Evolutionary conservation across 1,140 invertebrate genomes (phyloP).

Genomic region (Drosophila sturtevanti): DNA sequence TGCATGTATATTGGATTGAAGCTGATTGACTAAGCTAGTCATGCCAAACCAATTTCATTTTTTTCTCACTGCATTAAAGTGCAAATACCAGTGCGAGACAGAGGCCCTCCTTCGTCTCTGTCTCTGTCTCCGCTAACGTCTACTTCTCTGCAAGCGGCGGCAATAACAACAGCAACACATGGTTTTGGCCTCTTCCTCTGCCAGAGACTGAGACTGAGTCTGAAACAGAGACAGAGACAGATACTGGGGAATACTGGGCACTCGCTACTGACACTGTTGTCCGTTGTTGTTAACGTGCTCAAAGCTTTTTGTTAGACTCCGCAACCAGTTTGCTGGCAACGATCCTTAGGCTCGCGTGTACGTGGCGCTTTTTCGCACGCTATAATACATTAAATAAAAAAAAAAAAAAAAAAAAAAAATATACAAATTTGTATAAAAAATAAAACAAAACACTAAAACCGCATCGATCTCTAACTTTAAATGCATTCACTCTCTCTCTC

Average conservation of each 20-base stretch:
- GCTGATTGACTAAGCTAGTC: not conserved
- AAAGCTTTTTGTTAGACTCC: conserved; percentile 33
- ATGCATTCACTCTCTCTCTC: conserved; percentile 7
- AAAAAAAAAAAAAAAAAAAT: not conserved
- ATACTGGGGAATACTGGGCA: conserved; percentile 6
- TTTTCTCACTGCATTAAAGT: conserved; percentile 52
- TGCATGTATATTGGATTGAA: not conserved
- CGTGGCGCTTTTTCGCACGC: conserved; percentile 21
- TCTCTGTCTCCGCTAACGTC: not conserved
- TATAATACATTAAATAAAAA: not conserved
- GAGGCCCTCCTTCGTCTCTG: conserved; percentile 15
- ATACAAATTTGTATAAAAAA: not conserved
- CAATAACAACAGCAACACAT: conserved; percentile 40
- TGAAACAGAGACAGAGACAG: not conserved
- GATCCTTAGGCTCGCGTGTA: conserved; percentile 62
- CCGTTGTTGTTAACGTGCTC: conserved; percentile 24
- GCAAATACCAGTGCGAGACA: conserved; percentile 56
- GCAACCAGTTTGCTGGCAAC: conserved; percentile 71
- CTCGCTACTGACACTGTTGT: not conserved
- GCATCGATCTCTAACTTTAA: conserved; percentile 8
- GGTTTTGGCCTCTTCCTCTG: conserved; percentile 12
- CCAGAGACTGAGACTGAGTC: not conserved
- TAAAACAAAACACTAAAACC: not conserved
- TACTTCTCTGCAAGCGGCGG: conserved; percentile 10
- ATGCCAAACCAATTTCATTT: not conserved